These are phyloP conservation scores for Epirrita christyi DNA, from an alignment of 2,888 invertebrate genomes.

Conservation along the genomic window DNA sequence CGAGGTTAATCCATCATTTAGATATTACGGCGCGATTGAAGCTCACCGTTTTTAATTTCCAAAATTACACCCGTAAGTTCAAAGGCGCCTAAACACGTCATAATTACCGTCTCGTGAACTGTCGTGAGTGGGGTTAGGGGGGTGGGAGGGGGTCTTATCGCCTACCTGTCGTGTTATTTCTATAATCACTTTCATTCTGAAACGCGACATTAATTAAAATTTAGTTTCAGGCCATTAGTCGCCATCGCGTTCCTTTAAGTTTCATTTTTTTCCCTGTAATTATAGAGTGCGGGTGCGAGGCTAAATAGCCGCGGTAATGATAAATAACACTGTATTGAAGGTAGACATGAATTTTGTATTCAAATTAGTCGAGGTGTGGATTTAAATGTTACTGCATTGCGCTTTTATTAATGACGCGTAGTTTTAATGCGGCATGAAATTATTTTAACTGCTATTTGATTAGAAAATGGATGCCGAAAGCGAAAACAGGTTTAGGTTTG, in stretches of 20 bases:
- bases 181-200: conserved; percentile 83
- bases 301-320: conserved; percentile 81
- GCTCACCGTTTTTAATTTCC: conserved; percentile 84
- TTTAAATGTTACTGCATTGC: conserved; percentile 70
- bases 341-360: conserved; percentile 81
- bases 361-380: conserved; percentile 80
- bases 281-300: conserved; percentile 76
- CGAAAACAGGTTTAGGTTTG: conserved; percentile 69
- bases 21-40: conserved; percentile 81
- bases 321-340: conserved; percentile 81
- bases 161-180: conserved; percentile 79
- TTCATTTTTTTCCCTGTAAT: conserved; percentile 81
- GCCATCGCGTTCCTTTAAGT: conserved; percentile 82
- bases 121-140: conserved; percentile 63
- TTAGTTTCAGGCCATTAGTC: conserved; percentile 84
- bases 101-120: conserved; percentile 81
- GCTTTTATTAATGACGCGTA: conserved; percentile 62
- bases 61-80: conserved; percentile 76
- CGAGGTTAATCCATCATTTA: conserved; percentile 84
- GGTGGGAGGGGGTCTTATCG: conserved; percentile 53
- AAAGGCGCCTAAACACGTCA: conserved; percentile 75
- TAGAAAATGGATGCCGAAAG: conserved; percentile 69
- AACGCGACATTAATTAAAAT: conserved; percentile 86
- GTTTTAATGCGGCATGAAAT: conserved; percentile 45
- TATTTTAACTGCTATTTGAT: conserved; percentile 55